These are phyloP conservation scores for Nansenia antarctica DNA, from an alignment of 2,113 vertebrate genomes.

Conservation along the genomic window DNA sequence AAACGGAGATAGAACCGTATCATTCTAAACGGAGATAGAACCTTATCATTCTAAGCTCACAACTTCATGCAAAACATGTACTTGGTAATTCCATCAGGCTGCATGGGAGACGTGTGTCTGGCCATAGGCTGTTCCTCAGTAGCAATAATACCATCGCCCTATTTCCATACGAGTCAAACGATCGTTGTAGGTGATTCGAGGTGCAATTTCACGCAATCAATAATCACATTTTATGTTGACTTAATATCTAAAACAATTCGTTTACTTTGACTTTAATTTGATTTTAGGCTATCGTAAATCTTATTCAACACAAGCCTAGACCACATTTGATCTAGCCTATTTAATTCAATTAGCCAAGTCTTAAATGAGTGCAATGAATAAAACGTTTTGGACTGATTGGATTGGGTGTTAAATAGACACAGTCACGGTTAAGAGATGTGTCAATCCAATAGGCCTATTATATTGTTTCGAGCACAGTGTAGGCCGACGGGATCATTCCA, in stretches of 20 bases:
- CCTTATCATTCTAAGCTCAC: too few relatives aligned
- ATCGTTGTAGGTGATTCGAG: conserved; percentile 1
- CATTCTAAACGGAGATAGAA: too few relatives aligned
- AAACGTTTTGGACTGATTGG: neutral
- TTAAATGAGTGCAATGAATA: neutral
- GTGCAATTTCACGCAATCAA: neutral
- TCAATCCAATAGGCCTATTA: neutral
- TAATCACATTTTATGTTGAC: too few relatives aligned
- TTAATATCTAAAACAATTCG: too few relatives aligned
- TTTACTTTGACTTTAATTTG: neutral
- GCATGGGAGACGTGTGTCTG: too few relatives aligned
- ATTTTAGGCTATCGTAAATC: neutral
- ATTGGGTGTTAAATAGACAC: neutral
- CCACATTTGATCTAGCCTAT: neutral
- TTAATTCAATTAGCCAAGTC: neutral
- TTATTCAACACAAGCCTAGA: neutral
- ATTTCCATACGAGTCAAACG: neutral
- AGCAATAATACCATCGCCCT: too few relatives aligned
- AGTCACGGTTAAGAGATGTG: neutral
- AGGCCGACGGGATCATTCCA: neutral
- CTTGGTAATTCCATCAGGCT: too few relatives aligned
- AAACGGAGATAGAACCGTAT: too few relatives aligned
- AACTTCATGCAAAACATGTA: too few relatives aligned
- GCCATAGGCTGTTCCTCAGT: too few relatives aligned
- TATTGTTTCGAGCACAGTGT: neutral